phyloP scores from a whole-genome alignment of 2,113 vertebrate species.

The Centropus unirufus region DNA sequence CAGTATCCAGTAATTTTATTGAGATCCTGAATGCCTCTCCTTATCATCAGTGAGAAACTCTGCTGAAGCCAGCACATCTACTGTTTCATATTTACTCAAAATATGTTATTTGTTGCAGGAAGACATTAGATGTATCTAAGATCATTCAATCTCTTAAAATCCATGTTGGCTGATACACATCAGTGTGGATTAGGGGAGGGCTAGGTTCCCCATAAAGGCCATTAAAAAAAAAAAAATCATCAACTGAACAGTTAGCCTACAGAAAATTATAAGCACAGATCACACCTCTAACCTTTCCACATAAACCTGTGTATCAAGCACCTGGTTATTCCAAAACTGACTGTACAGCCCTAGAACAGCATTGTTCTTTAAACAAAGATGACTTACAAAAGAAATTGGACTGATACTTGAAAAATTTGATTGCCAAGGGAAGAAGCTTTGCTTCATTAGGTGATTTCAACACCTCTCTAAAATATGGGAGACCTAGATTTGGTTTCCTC shows the following conservation, averaged over 20 bases:
- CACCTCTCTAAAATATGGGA: background rate
- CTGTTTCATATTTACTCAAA: background rate
- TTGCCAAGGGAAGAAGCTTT: background rate
- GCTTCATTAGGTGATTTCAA: background rate
- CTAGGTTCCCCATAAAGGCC: background rate
- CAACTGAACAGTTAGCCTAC: background rate
- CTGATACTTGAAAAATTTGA: background rate
- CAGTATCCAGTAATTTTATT: background rate
- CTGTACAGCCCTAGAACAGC: background rate
- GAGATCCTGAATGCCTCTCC: background rate
- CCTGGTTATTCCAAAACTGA: background rate
- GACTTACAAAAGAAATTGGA: background rate
- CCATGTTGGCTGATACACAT: background rate
- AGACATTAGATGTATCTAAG: background rate
- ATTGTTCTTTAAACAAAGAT: background rate
- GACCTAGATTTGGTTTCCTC: background rate
- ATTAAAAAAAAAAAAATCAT: background rate
- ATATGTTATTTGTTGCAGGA: background rate
- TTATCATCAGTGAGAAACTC: background rate
- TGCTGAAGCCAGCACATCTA: background rate
- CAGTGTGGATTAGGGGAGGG: background rate
- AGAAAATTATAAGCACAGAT: background rate
- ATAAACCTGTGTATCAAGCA: background rate
- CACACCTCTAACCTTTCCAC: background rate
- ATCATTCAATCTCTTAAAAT: background rate